Conservation (phyloP, 2,113 vertebrate species). For the Oncorhynchus masou region DNA sequence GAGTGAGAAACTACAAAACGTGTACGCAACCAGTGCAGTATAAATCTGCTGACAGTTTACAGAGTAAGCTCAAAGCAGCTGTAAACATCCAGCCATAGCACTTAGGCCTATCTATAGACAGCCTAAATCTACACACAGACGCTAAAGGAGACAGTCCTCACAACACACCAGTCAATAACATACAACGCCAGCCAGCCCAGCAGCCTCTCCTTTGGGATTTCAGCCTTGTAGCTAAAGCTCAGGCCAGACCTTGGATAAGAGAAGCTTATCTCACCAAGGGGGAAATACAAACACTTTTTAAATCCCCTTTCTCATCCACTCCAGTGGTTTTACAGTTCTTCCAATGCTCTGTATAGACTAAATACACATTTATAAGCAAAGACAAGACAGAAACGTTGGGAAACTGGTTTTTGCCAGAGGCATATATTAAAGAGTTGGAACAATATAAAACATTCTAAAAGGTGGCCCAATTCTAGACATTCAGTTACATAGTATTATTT, state of each 20-base stretch:
- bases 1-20: neutral
- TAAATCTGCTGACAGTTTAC: too few relatives aligned
- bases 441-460: too few relatives aligned
- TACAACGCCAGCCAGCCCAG: slow-evolving; percentile 13
- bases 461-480: too few relatives aligned
- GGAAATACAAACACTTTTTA: too few relatives aligned
- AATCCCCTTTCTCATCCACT: too few relatives aligned
- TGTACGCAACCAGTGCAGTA: neutral
- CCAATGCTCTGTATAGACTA: neutral
- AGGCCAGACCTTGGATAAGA: slow-evolving; percentile 14
- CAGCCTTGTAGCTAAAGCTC: slow-evolving; percentile 23
- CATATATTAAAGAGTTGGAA: too few relatives aligned
- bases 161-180: slow-evolving; percentile 19
- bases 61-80: too few relatives aligned
- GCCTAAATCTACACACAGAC: neutral
- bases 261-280: neutral
- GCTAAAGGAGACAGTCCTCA: slow-evolving; percentile 2
- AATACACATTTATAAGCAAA: neutral
- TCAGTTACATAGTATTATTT: too few relatives aligned
- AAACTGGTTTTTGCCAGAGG: neutral
- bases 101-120: neutral
- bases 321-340: too few relatives aligned
- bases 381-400: neutral
- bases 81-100: neutral
- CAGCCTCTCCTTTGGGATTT: slow-evolving; percentile 2